Evolutionary conservation across 2,888 invertebrate species (phyloP).

Genomic region (Cheilosia scutellata): DNA sequence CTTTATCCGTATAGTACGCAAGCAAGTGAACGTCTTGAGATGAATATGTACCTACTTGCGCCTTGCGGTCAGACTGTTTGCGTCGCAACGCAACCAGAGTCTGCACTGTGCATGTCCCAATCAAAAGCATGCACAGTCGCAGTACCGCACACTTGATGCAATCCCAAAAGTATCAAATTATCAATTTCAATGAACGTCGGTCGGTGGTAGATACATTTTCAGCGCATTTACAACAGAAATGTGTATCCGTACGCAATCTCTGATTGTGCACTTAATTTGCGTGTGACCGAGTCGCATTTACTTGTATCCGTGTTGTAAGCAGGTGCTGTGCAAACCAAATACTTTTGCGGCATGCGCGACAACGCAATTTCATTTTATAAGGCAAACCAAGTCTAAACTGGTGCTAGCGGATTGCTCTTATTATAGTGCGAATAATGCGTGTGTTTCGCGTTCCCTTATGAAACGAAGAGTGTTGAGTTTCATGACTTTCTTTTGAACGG

Average conservation of each 20-base stretch:
- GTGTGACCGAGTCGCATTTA: slow-evolving; percentile 49
- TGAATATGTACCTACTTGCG: slow-evolving; percentile 9
- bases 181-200: slow-evolving; percentile 55
- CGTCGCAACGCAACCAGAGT: background rate
- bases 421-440: slow-evolving; percentile 57
- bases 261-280: slow-evolving; percentile 67
- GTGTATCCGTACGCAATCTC: slow-evolving; percentile 50
- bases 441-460: slow-evolving; percentile 64
- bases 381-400: slow-evolving; percentile 15
- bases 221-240: slow-evolving; percentile 53
- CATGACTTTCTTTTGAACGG: slow-evolving; percentile 66
- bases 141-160: slow-evolving; percentile 43
- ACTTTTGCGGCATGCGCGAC: background rate
- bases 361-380: slow-evolving; percentile 35
- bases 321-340: slow-evolving; percentile 54
- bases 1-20: background rate
- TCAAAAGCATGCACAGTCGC: slow-evolving; percentile 1
- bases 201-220: slow-evolving; percentile 54
- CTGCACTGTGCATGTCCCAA: slow-evolving; percentile 4
- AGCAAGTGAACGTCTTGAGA: slow-evolving; percentile 63
- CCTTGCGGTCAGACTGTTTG: background rate
- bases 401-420: slow-evolving; percentile 43
- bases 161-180: slow-evolving; percentile 65
- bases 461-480: slow-evolving; percentile 64
- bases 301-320: slow-evolving; percentile 68